Evolutionary conservation across 2,113 vertebrate genomes (phyloP).

Genomic region (Noctilio leporinus): DNA sequence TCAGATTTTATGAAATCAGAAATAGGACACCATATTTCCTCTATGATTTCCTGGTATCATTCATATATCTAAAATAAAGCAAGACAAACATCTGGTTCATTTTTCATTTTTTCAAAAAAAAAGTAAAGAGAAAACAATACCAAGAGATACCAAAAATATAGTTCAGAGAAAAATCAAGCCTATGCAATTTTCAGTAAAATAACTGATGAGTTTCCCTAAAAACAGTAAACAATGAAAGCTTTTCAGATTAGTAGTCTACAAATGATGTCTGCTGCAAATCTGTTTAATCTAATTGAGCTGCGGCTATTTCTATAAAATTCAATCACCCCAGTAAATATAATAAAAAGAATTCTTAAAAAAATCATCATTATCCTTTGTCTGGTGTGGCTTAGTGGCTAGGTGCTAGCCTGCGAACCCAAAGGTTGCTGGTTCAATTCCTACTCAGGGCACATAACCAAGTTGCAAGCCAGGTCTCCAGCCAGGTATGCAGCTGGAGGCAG

Average conservation of each 20-base stretch:
- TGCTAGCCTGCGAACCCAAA: too few relatives aligned
- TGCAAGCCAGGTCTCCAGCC: too few relatives aligned
- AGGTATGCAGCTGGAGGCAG: too few relatives aligned
- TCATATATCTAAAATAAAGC: not conserved
- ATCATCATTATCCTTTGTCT: not conserved
- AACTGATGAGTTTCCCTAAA: not conserved
- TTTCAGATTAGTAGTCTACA: not conserved
- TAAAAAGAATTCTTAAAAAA: not conserved
- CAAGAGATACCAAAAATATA: not conserved
- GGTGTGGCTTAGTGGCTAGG: too few relatives aligned
- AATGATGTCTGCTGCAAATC: not conserved
- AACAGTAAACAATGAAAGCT: not conserved
- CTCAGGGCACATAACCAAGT: too few relatives aligned
- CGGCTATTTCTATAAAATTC: not conserved
- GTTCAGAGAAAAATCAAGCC: not conserved
- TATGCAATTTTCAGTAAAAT: slow-evolving; percentile 5
- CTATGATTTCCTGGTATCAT: not conserved
- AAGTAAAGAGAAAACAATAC: not conserved
- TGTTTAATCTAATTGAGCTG: not conserved
- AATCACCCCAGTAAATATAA: not conserved
- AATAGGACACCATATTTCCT: not conserved
- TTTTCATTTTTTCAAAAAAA: not conserved
- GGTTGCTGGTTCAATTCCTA: too few relatives aligned
- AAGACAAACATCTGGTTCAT: not conserved
- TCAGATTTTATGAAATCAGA: not conserved